Evolutionary conservation across 2,113 vertebrate species (phyloP).

Genomic region (Centrocercus urophasianus): DNA sequence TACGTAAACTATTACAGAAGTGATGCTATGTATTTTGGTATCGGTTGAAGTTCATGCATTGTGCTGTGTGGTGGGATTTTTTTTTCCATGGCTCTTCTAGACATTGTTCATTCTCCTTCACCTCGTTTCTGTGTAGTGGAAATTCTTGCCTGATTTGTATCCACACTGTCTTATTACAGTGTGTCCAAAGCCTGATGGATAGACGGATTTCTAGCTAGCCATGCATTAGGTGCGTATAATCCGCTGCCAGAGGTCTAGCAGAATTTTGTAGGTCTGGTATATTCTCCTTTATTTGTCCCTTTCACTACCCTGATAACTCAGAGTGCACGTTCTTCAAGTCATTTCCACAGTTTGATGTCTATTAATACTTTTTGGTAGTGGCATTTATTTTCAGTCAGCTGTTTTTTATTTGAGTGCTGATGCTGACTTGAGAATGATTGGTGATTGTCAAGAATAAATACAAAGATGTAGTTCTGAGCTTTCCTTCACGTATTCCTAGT

Average conservation of each 20-base stretch:
- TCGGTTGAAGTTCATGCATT: background rate
- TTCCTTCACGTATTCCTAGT: background rate
- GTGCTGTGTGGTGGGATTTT: background rate
- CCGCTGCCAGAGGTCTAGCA: background rate
- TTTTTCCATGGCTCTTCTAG: background rate
- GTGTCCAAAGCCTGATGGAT: background rate
- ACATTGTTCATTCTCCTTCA: background rate
- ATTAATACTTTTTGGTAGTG: background rate
- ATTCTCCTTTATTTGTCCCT: background rate
- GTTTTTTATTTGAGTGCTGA: background rate
- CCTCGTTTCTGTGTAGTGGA: background rate
- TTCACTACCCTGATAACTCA: background rate
- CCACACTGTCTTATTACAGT: background rate
- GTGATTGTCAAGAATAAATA: background rate
- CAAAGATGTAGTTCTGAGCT: background rate
- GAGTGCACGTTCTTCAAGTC: background rate
- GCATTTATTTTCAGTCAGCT: constrained; percentile 4
- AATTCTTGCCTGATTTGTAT: background rate
- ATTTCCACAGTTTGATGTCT: background rate
- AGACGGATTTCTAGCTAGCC: background rate
- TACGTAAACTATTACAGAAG: background rate
- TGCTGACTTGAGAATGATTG: background rate
- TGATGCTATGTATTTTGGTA: background rate
- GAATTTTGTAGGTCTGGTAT: background rate
- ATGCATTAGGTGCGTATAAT: background rate